Evolutionary conservation across 2,113 vertebrate genomes (phyloP), one percentile per base, ranked within the genome.

Genomic region (Petroica traversi): DNA sequence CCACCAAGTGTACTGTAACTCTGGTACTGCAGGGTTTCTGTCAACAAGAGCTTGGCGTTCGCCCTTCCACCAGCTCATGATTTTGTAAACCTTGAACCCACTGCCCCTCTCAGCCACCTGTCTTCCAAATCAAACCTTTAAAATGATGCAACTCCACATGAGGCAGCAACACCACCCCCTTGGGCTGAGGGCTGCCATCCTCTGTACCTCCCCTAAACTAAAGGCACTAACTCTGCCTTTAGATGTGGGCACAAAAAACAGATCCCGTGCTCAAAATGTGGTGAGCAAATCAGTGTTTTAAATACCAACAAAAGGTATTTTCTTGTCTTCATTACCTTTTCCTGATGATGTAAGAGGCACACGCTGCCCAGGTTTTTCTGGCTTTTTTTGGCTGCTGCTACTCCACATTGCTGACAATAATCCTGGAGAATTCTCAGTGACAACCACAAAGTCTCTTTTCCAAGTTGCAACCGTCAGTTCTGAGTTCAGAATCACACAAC

Each of bases 1-100:
- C 79, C 93, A 93, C 41, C 92, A 63, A 86, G 79, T 7, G 46
- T 71, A 63, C 82, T 59, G 88, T 64, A 84, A 81, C 80, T 89
- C 81, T 62, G 63, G 72, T 71, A 68, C 67, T 67, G 72, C 67
- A 54, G 40, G 49, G 25, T 62, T 85, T 83, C 59, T 79, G 67
- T 77, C 79, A 93, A 63, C 87, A 87, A 16, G 9, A 73, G 49
- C 38, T 33, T 15, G 8, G 33, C 0, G 0, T 26, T 80, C 79
- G 55, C 51, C 79, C 49, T 43, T 43, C 46, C 68, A 88, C 34
- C 43, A 48, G 10, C 72, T 25, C 31, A 22, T 11, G 58, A 51
- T 51, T 88, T 48, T 52, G 41, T 31, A 86, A 88, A 64, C n/a
- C 38, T 40, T 31, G 26, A 54, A 74, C 67, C 7, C 0, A 1